Conservation (phyloP, 2,888 invertebrate species). For the Cremastinae sp. region DNA sequence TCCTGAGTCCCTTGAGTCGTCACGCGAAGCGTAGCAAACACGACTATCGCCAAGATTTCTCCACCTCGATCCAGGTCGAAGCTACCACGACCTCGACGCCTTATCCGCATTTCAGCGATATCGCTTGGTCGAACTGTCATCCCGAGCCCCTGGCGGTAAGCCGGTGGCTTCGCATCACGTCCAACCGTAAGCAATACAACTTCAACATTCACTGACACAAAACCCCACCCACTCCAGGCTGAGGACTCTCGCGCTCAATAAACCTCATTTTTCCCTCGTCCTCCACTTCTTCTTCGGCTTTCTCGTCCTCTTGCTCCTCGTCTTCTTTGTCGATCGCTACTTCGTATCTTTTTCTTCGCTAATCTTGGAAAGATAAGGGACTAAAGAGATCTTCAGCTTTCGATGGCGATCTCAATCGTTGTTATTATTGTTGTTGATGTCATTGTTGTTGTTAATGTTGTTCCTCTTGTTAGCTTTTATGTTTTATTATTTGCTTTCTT, state of each 20-base stretch:
- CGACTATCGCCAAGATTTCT: slow-evolving; percentile 72
- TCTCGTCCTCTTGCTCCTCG: not conserved
- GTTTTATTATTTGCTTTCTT: slow-evolving; percentile 25
- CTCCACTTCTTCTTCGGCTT: slow-evolving; percentile 26
- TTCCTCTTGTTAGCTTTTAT: slow-evolving; percentile 37
- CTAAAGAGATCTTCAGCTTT: not conserved
- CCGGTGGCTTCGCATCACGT: slow-evolving; percentile 78
- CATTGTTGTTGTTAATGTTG: slow-evolving; percentile 30
- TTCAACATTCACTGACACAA: slow-evolving; percentile 81
- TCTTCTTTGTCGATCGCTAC: no score
- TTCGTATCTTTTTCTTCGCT: no score
- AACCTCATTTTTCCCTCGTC: slow-evolving; percentile 12
- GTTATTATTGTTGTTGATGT: slow-evolving; percentile 22
- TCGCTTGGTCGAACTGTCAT: slow-evolving; percentile 79
- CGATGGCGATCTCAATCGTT: slow-evolving; percentile 11
- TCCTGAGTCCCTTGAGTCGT: slow-evolving; percentile 65
- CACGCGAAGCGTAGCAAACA: slow-evolving; percentile 71
- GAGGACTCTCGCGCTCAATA: slow-evolving; percentile 67
- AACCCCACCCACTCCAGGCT: slow-evolving; percentile 80
- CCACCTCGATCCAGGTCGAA: slow-evolving; percentile 76
- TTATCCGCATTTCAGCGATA: slow-evolving; percentile 76
- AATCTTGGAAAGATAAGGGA: not conserved
- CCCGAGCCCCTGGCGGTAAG: slow-evolving; percentile 80
- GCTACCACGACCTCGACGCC: slow-evolving; percentile 76
- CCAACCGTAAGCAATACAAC: slow-evolving; percentile 79